These are phyloP conservation scores for Dascillus cervinus DNA, from an alignment of 2,888 invertebrate genomes.

Conservation along the genomic window DNA sequence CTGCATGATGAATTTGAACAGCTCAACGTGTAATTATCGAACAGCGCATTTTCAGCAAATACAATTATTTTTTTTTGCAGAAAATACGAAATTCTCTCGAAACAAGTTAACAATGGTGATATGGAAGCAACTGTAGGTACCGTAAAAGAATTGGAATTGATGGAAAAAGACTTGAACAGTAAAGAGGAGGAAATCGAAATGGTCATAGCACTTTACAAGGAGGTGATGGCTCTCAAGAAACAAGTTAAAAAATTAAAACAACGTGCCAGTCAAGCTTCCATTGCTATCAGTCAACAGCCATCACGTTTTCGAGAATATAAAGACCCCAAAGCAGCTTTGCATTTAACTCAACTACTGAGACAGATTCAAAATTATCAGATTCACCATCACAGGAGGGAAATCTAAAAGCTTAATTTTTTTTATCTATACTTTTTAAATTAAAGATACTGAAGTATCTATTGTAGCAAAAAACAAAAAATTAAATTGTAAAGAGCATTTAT, in stretches of 20 bases:
- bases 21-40: conserved; percentile 31
- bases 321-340: conserved; percentile 32
- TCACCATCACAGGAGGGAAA: conserved; percentile 20
- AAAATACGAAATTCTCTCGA: conserved; percentile 31
- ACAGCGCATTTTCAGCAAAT: conserved; percentile 4
- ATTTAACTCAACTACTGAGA: conserved; percentile 37
- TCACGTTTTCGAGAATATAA: conserved; percentile 24
- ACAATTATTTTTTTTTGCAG: conserved; percentile 19
- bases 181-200: conserved; percentile 42
- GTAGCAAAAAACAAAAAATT: neutral
- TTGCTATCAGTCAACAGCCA: conserved; percentile 15
- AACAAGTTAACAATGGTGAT: conserved; percentile 20
- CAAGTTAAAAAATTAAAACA: conserved; percentile 35
- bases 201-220: conserved; percentile 40
- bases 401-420: too few species aligned
- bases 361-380: conserved; percentile 39
- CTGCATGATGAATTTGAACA: conserved; percentile 38
- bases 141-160: conserved; percentile 30
- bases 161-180: conserved; percentile 34
- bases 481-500: neutral
- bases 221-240: conserved; percentile 39
- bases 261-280: conserved; percentile 26
- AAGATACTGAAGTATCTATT: neutral
- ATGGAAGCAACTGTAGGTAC: conserved; percentile 15
- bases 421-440: neutral